phyloP scores from a whole-genome alignment of 2,888 invertebrate genomes.

The Cremastobaeus sp. region DNA sequence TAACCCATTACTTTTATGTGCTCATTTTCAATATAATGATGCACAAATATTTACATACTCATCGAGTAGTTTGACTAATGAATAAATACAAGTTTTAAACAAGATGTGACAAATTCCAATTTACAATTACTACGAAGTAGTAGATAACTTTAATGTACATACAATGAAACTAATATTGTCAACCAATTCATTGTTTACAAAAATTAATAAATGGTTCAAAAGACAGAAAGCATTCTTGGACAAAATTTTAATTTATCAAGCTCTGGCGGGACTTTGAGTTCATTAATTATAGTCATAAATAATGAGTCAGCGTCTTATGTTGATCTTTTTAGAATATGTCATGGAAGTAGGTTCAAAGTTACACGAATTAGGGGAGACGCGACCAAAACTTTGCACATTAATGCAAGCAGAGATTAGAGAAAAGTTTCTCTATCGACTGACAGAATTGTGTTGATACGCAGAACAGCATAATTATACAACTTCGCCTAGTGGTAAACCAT shows the following conservation, averaged over 20 bases:
- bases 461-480: constrained; percentile 46
- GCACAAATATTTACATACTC: no score
- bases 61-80: no score
- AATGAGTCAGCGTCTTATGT: constrained; percentile 49
- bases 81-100: no score
- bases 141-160: no score
- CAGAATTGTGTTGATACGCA: constrained; percentile 50
- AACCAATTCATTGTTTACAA: no score
- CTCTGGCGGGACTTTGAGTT: constrained; percentile 25
- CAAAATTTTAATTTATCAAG: constrained; percentile 51
- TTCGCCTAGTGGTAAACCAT: constrained; percentile 25
- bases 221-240: no score
- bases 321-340: constrained; percentile 57
- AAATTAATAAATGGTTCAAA: no score
- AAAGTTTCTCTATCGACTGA: constrained; percentile 56
- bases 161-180: no score
- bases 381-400: constrained; percentile 48
- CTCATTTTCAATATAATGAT: no score
- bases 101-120: no score
- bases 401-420: constrained; percentile 55
- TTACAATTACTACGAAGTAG: no score
- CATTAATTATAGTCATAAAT: constrained; percentile 53
- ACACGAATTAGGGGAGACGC: constrained; percentile 52
- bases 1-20: no score
- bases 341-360: constrained; percentile 56